Evolutionary conservation across 2,888 invertebrate genomes (phyloP), one percentile per base, ranked within the genome.

Genomic region (Resseliella maxima): DNA sequence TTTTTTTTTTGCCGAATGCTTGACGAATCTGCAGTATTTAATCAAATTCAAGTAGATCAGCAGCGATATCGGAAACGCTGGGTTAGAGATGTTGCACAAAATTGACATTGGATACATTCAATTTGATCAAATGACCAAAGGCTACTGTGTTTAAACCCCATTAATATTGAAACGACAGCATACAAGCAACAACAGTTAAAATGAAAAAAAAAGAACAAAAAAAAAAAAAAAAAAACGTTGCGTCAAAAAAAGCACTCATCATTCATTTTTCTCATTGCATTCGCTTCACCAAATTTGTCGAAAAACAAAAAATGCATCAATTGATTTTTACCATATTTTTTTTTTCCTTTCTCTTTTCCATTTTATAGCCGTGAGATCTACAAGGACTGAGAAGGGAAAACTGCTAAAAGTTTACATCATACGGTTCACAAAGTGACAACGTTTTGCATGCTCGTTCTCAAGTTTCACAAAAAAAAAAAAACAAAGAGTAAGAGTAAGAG

Each of bases 61-160:
- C 41, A 41, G 46, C 18, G 46, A 50, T 50, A 50, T 50, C 2
- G 46, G 18, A 18, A 50, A 18, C 46, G 46, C 15, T 50, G 46
- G 46, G 46, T 18, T 50, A 41, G 41, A 41, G 41, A 41, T 41
- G 41, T 41, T 41, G 41, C 18, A 18, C 15, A 72, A 72, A 31
- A 31, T 2, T 72, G 72, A 35, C 72, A 72, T 72, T 72, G 72
- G 72, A 72, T 31, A 72, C 72, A 72, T 72, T 72, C 72, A 72
- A 72, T 72, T 27, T 72, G 72, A 72, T 72, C 15, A 35, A 72
- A 72, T 72, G 72, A 72, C 72, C 35, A 72, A 31, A 72, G 35
- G 72, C 72, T 31, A 27, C 72, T 72, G 72, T 72, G 35, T 72
- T 72, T 72, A 31, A 72, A 72, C 59, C 59, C 59, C 24, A 59